Evolutionary conservation across 2,797 vertebrate genomes (phyloP), one percentile per base, ranked within the genome.

Genomic region (Triplophysa yarkandensis): DNA sequence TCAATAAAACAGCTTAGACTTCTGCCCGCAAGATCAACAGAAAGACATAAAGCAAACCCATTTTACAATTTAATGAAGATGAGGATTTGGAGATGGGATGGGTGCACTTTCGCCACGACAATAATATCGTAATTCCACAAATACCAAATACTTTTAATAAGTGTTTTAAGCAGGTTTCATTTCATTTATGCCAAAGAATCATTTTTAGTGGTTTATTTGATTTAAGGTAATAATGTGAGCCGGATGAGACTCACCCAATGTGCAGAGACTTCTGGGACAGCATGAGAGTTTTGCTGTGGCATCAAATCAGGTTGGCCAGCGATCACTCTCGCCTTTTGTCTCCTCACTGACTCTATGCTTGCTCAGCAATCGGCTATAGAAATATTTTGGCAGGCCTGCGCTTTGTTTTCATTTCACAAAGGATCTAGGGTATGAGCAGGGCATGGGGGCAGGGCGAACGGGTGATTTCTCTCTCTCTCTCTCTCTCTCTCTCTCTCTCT

Each of bases 351-450:
- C 71, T 84, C 88, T 75, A 86, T 91, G 91, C 91, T 90, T 92
- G 81, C 89, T 93, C 91, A 93, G 92, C 91, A 84, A 90, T 88
- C 83, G 57, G 88, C 91, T 90, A 91, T 91, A 91, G 91, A 92
- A 92, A 92, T 91, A 92, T 92, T 92, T 91, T 92, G 89, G 89
- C 89, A 92, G 89, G 84, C 88, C 76, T 72, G 78, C 72, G 87
- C 89, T 91, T 91, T 92, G 91, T 93, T 92, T 92, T 91, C 88
- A 86, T 92, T 91, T 88, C 86, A 91, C 91, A 92, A 90, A 92
- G 90, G 90, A 91, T 88, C 71, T 88, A 78, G 70, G 44, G 80
- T 76, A 78, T 62, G 71, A 71, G 62, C 48, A 72, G 78, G 73
- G 68, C 85, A 82, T 86, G 85, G 83, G 86, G 82, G 79, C 83